Conservation (phyloP, 2,888 invertebrate species). For the Temnothorax ravouxi region DNA sequence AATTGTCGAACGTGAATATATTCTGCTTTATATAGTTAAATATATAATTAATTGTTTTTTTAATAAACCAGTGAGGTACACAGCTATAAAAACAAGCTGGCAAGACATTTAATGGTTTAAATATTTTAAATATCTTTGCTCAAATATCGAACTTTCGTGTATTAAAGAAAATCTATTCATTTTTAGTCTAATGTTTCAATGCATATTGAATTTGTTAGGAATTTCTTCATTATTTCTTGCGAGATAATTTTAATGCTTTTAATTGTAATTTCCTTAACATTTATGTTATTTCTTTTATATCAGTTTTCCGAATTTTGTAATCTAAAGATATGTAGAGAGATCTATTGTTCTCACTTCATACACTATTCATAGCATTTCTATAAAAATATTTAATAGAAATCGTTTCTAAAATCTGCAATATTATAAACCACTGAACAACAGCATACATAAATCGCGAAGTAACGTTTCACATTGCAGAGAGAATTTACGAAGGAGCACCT, state of each 20-base stretch:
- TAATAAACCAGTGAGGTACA: not conserved
- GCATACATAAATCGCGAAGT: not conserved
- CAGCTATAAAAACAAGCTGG: not conserved
- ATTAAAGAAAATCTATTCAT: not conserved
- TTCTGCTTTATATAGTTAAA: not conserved
- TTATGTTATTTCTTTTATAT: not conserved
- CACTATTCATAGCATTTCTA: not conserved
- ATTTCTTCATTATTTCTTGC: not conserved
- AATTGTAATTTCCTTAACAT: not conserved
- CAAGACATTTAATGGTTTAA: not conserved
- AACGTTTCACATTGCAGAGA: constrained; percentile 56
- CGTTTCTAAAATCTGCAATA: not conserved
- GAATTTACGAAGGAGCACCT: constrained; percentile 58
- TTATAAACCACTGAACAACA: not conserved
- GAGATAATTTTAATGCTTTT: not conserved
- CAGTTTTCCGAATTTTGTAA: not conserved
- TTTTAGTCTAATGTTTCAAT: not conserved
- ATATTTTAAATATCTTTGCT: not conserved
- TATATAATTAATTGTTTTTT: not conserved
- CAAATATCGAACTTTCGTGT: not conserved
- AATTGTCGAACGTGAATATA: not conserved
- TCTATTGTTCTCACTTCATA: not conserved
- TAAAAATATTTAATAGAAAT: not conserved
- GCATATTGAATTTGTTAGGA: not conserved
- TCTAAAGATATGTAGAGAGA: not conserved